Conservation (phyloP, 2,797 vertebrate genomes). For the Siniperca undulata region DNA sequence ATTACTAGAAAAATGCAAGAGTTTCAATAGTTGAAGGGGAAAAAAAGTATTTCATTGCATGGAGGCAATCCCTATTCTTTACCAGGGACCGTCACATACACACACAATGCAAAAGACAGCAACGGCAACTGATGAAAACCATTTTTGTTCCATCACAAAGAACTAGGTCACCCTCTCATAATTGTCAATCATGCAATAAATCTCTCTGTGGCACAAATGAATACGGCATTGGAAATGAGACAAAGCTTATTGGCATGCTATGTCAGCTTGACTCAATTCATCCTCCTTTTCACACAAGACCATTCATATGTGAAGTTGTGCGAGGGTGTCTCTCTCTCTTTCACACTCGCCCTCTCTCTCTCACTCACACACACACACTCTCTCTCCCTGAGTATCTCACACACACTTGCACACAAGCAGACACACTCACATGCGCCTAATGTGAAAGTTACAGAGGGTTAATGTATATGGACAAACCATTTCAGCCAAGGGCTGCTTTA, state of each 20-base stretch:
- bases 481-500: slow-evolving; percentile 74
- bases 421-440: slow-evolving; percentile 53
- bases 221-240: slow-evolving; percentile 91
- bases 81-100: slow-evolving; percentile 64
- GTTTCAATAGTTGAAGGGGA: slow-evolving; percentile 72
- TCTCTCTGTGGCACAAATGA: slow-evolving; percentile 91
- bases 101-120: slow-evolving; percentile 83
- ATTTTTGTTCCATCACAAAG: slow-evolving; percentile 90
- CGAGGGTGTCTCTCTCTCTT: slow-evolving; percentile 78
- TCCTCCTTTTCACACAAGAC: slow-evolving; percentile 90
- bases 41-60: slow-evolving; percentile 64
- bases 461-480: slow-evolving; percentile 80
- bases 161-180: slow-evolving; percentile 93
- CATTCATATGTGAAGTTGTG: slow-evolving; percentile 89
- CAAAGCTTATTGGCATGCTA: slow-evolving; percentile 93
- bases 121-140: slow-evolving; percentile 88
- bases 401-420: slow-evolving; percentile 19
- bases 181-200: slow-evolving; percentile 96
- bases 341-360: slow-evolving; percentile 33
- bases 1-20: slow-evolving; percentile 80
- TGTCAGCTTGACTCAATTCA: slow-evolving; percentile 92
- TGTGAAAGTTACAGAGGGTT: slow-evolving; percentile 67
- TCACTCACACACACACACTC: slow-evolving; percentile 3
- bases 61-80: slow-evolving; percentile 80
- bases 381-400: slow-evolving; percentile 30